phyloP scores from a whole-genome alignment of 2,797 vertebrate genomes.

The Tolypeutes matacus region DNA sequence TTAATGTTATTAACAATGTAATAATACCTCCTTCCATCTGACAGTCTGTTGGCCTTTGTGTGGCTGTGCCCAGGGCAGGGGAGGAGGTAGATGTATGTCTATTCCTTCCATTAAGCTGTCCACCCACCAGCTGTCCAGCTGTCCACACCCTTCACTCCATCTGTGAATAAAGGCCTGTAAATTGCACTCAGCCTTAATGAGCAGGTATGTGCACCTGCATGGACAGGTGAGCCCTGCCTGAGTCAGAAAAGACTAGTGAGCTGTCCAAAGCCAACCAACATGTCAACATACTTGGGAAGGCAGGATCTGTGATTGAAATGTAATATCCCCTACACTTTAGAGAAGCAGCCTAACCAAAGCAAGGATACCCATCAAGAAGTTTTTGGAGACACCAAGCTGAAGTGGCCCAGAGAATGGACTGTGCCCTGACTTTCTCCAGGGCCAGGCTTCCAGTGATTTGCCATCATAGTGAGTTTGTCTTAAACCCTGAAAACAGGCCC shows the following conservation, averaged over 20 bases:
- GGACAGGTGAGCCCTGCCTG: conserved; percentile 37
- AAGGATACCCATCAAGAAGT: neutral
- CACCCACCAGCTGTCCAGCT: neutral
- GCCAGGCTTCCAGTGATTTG: neutral
- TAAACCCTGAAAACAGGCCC: conserved; percentile 13
- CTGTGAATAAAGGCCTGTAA: neutral
- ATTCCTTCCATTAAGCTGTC: neutral
- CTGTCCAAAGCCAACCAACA: neutral
- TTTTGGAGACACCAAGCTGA: neutral
- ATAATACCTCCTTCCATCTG: neutral
- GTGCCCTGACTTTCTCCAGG: neutral
- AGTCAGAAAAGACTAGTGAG: conserved; percentile 58
- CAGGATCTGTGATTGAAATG: neutral
- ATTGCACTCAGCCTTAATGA: conserved; percentile 33
- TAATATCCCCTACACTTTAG: neutral
- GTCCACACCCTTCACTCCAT: neutral
- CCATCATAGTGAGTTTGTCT: neutral
- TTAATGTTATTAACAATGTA: neutral
- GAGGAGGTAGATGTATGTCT: neutral
- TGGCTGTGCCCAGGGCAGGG: neutral
- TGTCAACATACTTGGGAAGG: neutral
- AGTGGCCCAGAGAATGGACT: neutral
- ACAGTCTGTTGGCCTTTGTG: neutral
- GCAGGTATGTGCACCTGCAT: conserved; percentile 47
- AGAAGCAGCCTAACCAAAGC: neutral